Percentiles rank a stretch among this genome's conserved stretches.
These are phyloP conservation scores for Eufriesea mexicana DNA, from an alignment of 1,140 invertebrate genomes.

Conservation along the genomic window DNA sequence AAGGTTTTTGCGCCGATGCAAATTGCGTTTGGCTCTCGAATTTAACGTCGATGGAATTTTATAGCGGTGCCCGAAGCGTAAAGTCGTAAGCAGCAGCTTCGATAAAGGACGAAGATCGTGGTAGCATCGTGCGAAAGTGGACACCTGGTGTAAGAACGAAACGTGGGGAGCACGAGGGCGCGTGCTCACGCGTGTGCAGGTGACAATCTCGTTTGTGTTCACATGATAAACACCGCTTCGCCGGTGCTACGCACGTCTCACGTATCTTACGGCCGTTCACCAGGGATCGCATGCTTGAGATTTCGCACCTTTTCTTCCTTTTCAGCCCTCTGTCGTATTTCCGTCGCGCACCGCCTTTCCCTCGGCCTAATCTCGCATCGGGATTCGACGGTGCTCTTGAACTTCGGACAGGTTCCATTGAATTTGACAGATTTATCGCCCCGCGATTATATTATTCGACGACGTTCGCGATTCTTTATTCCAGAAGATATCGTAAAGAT, in stretches of 20 bases:
- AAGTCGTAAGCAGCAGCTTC: conserved; percentile 3
- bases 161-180: conserved; percentile 40
- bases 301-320: background rate
- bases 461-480: too few species aligned
- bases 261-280: conserved; percentile 59
- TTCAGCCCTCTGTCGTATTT: background rate
- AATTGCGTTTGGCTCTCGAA: too few species aligned
- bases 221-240: conserved; percentile 67
- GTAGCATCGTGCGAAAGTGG: conserved; percentile 33
- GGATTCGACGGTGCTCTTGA: background rate
- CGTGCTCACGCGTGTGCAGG: conserved; percentile 64
- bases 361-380: too few species aligned
- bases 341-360: background rate
- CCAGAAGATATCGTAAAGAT: background rate
- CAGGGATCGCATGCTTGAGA: conserved; percentile 30
- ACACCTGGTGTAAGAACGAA: conserved; percentile 58
- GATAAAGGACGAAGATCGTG: conserved; percentile 25
- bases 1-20: too few species aligned
- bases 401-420: background rate
- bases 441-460: background rate
- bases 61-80: too few species aligned
- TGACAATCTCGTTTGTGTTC: conserved; percentile 75
- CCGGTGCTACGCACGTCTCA: conserved; percentile 55
- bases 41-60: background rate
- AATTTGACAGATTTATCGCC: background rate